Evolutionary conservation across 2,113 vertebrate genomes (phyloP).

Genomic region (Tretioscincus oriximinensis): DNA sequence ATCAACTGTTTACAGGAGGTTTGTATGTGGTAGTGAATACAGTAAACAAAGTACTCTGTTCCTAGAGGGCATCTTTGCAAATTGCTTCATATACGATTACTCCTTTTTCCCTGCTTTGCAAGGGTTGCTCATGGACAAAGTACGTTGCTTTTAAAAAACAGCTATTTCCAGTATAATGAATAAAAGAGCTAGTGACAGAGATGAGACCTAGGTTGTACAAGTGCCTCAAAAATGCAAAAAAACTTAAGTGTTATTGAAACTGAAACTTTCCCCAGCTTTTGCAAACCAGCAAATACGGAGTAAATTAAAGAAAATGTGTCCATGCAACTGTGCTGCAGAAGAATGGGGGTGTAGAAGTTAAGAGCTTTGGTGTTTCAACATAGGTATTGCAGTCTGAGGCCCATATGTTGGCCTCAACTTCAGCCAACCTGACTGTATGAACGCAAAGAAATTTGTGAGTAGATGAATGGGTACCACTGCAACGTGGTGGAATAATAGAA

Average conservation of each 20-base stretch:
- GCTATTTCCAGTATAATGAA: neutral
- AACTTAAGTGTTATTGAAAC: neutral
- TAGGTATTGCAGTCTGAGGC: no score
- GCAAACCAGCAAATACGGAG: neutral
- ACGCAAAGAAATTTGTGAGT: no score
- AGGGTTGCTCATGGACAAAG: neutral
- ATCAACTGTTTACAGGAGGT: slow-evolving; percentile 26
- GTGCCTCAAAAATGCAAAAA: neutral
- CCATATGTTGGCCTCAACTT: no score
- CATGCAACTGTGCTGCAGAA: no score
- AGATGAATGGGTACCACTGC: no score
- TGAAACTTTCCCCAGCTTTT: neutral
- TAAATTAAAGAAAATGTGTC: neutral
- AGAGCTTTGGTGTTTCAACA: no score
- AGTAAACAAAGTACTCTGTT: slow-evolving; percentile 8
- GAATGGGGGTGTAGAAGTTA: no score
- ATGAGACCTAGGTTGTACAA: neutral
- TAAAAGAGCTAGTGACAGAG: neutral
- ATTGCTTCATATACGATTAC: slow-evolving; percentile 1
- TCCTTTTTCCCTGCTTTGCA: neutral
- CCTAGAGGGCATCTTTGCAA: slow-evolving; percentile 1
- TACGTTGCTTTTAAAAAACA: neutral
- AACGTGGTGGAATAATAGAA: no score
- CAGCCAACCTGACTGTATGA: no score
- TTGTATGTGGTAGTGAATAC: slow-evolving; percentile 8